Evolutionary conservation across 2,797 vertebrate genomes (phyloP), one percentile per base, ranked within the genome.

Genomic region (Enoplosus armatus): DNA sequence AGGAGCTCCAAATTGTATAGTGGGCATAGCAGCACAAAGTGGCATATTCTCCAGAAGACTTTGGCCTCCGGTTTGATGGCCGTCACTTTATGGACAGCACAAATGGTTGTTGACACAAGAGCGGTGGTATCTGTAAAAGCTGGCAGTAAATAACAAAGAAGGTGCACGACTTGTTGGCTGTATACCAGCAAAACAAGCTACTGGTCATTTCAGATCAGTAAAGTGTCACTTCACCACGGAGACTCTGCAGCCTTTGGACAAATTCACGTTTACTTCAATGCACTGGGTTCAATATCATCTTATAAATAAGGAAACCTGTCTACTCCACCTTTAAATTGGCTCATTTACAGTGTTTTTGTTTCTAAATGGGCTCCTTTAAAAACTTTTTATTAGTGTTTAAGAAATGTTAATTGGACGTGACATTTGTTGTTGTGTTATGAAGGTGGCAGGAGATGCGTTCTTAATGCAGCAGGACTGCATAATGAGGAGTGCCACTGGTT

Each of bases 311-410:
- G 29, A 63, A 53, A 39, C 3, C 2, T 31, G 24, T 65, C 35
- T 31, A 15, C 35, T 43, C 6, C 43, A 77, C 33, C 15, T 78
- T 70, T 41, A 68, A 35, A 61, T n/a, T 31, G 71, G 51, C 64
- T 39, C 39, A 54, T 48, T 62, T n/a, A 43, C 37, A 33, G 60
- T 33, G 11, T n/a, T 79, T 79, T 61, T 24, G 9, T 64, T 72
- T 58, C 43, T 27, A 15, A 75, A 75, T 53, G 37, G 27, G 29
- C 72, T 64, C 33, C 15, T 77, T 77, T 47, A 24, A 55, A 41
- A 47, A 35, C 58, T 22, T 26, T 59, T 20, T 69, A 59, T 58
- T 33, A 60, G 55, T 43, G 22, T 54, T 41, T 12, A 8, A 61
- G 33, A 50, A 41, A 43, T 33, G 39, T 16, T 64, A 41, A 53